Conservation (phyloP, 2,888 invertebrate species). For the Glyphotaelius pellucidus region DNA sequence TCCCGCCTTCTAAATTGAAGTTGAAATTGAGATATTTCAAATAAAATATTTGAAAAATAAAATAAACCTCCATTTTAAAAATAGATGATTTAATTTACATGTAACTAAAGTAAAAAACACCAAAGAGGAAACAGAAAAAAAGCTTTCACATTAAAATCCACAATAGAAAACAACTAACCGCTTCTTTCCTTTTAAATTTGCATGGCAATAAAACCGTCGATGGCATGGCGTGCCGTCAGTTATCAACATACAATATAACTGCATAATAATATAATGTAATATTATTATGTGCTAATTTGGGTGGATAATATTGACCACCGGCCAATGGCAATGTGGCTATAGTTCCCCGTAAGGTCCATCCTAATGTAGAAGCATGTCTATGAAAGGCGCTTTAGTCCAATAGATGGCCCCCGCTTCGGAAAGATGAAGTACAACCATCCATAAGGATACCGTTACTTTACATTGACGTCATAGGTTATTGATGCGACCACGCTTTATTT, state of each 20-base stretch:
- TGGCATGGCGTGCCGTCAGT: background rate
- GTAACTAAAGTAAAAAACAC: background rate
- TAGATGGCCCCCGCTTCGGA: background rate
- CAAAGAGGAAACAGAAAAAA: background rate
- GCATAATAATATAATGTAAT: background rate
- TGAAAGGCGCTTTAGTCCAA: background rate
- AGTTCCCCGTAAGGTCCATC: background rate
- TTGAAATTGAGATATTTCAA: no score
- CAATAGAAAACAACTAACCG: background rate
- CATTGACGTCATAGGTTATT: slow-evolving; percentile 10
- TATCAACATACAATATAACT: background rate
- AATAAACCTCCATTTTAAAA: no score
- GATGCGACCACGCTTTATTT: background rate
- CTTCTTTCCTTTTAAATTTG: background rate
- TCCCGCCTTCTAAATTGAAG: no score
- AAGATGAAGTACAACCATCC: slow-evolving; percentile 4
- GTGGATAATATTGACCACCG: background rate
- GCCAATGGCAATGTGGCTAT: background rate
- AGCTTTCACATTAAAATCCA: no score
- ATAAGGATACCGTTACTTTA: slow-evolving; percentile 21
- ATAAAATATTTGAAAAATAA: no score
- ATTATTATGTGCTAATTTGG: background rate
- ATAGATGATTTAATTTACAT: background rate
- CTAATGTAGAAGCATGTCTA: background rate
- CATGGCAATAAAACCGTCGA: background rate